Evolutionary conservation across 2,797 vertebrate genomes (phyloP).

Genomic region (Psittacula echo): DNA sequence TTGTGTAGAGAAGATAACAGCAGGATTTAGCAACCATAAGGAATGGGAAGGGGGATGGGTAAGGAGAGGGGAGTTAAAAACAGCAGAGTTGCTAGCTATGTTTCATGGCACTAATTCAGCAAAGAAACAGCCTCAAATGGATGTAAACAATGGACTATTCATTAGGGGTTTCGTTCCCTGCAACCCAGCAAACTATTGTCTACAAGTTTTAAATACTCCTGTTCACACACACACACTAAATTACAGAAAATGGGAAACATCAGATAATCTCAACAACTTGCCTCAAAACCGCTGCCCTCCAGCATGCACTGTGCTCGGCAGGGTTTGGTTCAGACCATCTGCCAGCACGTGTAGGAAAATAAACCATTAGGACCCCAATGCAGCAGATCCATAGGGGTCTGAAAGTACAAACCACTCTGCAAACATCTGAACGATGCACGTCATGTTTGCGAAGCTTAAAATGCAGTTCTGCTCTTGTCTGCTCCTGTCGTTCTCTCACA

Average conservation of each 20-base stretch:
- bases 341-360: background rate
- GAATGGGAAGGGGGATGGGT: conserved; percentile 43
- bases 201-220: conserved; percentile 43
- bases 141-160: conserved; percentile 65
- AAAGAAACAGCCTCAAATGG: conserved; percentile 44
- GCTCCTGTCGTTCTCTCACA: background rate
- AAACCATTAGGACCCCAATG: background rate
- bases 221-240: background rate
- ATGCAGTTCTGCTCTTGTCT: background rate
- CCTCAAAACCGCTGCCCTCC: conserved; percentile 9
- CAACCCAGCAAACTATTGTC: conserved; percentile 55
- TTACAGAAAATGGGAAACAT: conserved; percentile 22
- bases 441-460: background rate
- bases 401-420: background rate
- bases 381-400: background rate
- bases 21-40: conserved; percentile 32
- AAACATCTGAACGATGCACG: background rate
- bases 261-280: conserved; percentile 33
- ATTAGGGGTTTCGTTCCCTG: conserved; percentile 43
- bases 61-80: conserved; percentile 24
- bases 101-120: conserved; percentile 53
- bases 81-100: conserved; percentile 14
- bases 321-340: background rate
- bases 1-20: conserved; percentile 1
- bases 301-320: background rate